Evolutionary conservation across 1,140 invertebrate species (phyloP).

Genomic region (Batillaria attramentaria): DNA sequence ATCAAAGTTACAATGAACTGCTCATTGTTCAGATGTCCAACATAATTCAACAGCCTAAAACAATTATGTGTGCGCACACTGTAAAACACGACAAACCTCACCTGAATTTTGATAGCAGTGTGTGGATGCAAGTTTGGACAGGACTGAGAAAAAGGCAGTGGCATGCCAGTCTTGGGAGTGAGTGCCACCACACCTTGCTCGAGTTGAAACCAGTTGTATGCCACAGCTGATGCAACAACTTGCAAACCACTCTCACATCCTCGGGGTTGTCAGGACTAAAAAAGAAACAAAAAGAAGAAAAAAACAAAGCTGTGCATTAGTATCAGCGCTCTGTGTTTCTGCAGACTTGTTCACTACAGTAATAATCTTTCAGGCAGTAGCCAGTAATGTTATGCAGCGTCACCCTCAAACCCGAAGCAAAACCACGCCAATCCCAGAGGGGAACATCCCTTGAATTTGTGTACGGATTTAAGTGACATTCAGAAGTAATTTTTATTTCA

Average conservation of each 20-base stretch:
- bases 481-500: not conserved
- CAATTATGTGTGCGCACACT: too few relatives aligned
- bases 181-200: conserved; percentile 11
- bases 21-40: too few relatives aligned
- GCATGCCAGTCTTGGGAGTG: conserved; percentile 14
- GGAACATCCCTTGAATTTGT: conserved; percentile 3
- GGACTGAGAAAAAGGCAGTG: conserved; percentile 4
- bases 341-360: not conserved
- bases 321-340: not conserved
- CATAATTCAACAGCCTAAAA: too few relatives aligned
- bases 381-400: not conserved
- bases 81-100: too few relatives aligned
- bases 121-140: not conserved
- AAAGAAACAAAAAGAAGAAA: not conserved
- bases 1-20: too few relatives aligned
- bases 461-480: not conserved
- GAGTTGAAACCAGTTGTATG: conserved; percentile 5
- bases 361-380: not conserved
- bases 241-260: not conserved
- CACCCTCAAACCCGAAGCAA: not conserved
- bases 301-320: not conserved
- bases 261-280: conserved; percentile 5
- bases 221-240: conserved; percentile 22
- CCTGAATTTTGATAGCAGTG: conserved; percentile 16
- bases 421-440: not conserved